Evolutionary conservation across 2,797 vertebrate species (phyloP), one percentile per base, ranked within the genome.

Genomic region (Melanotaenia trifasciata): DNA sequence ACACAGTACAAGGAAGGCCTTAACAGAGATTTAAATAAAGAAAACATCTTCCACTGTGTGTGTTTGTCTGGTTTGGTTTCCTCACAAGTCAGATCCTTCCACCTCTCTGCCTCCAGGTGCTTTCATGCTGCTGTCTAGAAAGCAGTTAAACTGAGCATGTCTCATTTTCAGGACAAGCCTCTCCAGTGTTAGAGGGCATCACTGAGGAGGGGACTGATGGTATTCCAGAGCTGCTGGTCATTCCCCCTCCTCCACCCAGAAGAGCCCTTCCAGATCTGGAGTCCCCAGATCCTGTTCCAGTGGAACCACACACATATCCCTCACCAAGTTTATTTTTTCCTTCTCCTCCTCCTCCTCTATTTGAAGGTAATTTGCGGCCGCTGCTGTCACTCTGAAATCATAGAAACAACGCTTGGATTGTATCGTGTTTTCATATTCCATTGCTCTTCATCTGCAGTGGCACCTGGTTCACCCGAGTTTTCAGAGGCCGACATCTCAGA

Each of bases 261-360:
- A 95, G 87, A 76, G 33, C 70, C 45, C 84, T 95, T 50, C 92
- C 93, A 56, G 74, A 92, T 4, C n/a, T 66, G 0, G 54, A 79
- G 5, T 75, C 76, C 45, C 87, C 93, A 61, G 93, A 88, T 58
- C 76, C 86, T 7, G 72, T 95, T 62, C 94, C 95, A 58, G 43
- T 58, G 38, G 96, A 96, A 74, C 95, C 94, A 3, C 40, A 57
- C 0, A 95, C 88, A 65, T 94, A 92, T 26, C 83, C 76, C 0
- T 65, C 38, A 0, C 86, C 95, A 32, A 50, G 58, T 28, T 53
- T 64, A 2, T 84, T 79, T 63, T 59, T 38, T 53, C 61, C 83
- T 63, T 81, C n/a, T 30, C 30, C 30, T 5, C 28, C 79, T 40
- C 53, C 74, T 36, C 43, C 60, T n/a, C 7, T 33, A 12, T 3